Evolutionary conservation across 2,113 vertebrate species (phyloP).

Genomic region (Tragulus kanchil): DNA sequence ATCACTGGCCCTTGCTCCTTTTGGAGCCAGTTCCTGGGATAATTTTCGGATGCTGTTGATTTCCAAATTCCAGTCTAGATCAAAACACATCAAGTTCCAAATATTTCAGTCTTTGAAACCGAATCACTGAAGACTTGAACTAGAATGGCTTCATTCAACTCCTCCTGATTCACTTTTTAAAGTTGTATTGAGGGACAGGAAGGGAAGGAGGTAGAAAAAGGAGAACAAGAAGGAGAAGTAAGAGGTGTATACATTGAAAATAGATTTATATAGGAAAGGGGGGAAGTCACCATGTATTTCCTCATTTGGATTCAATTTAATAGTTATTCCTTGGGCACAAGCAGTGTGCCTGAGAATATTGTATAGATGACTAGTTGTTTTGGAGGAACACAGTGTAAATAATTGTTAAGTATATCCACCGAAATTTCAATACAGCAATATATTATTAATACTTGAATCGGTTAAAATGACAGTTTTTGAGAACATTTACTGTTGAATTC

Average conservation of each 20-base stretch:
- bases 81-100: constrained; percentile 65
- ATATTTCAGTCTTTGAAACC: not conserved
- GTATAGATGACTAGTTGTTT: not conserved
- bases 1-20: constrained; percentile 83
- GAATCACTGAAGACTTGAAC: not conserved
- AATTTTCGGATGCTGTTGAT: constrained; percentile 86
- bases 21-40: constrained; percentile 82
- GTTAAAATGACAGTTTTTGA: not conserved
- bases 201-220: too few relatives aligned
- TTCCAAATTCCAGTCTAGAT: constrained; percentile 87
- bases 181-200: not conserved
- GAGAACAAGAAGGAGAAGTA: not conserved
- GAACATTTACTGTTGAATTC: not conserved
- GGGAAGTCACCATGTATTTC: not conserved
- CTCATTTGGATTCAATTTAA: not conserved
- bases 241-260: not conserved
- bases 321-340: not conserved
- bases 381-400: not conserved
- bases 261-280: not conserved
- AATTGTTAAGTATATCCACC: not conserved
- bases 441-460: constrained; percentile 22
- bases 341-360: not conserved
- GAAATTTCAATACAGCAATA: not conserved
- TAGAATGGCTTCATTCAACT: not conserved
- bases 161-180: not conserved